Evolutionary conservation across 53 echinoderm and acorn worm species (phyloP).

Genomic region (Luidia sarsii): DNA sequence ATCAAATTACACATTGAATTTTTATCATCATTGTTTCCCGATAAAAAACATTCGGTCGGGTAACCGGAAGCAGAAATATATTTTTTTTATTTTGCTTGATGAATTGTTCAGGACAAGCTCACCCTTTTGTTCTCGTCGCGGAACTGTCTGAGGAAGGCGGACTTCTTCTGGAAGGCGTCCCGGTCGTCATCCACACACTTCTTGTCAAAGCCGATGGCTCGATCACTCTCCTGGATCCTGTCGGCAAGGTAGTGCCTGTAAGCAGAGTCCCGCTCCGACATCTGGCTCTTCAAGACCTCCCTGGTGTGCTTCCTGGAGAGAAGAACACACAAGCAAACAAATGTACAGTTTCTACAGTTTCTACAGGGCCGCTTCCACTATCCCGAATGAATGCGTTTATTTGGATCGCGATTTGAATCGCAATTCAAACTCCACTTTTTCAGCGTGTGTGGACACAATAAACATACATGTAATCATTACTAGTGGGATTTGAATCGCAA

Average conservation of each 20-base stretch:
- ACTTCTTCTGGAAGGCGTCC: slow-evolving; percentile 62
- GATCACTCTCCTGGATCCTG: slow-evolving; percentile 74
- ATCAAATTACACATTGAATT: no score
- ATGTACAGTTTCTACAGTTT: no score
- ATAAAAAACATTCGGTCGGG: no score
- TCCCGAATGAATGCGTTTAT: no score
- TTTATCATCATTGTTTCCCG: no score
- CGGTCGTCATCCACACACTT: slow-evolving; percentile 79
- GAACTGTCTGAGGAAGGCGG: slow-evolving; percentile 76
- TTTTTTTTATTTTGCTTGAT: no score
- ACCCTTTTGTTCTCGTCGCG: slow-evolving; percentile 99
- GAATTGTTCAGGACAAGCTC: no score
- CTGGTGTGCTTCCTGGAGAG: slow-evolving; percentile 69
- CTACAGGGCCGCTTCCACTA: background rate
- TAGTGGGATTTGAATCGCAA: no score
- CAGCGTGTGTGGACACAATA: background rate
- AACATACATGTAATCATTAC: no score
- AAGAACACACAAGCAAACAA: background rate
- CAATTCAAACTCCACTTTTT: no score
- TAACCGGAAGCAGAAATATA: no score
- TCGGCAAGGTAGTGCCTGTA: slow-evolving; percentile 64
- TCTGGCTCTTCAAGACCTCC: slow-evolving; percentile 76
- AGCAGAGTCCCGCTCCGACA: slow-evolving; percentile 59
- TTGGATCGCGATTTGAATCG: no score
- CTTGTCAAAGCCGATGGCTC: slow-evolving; percentile 73